These are phyloP conservation scores for Nemurella pictetii DNA, from an alignment of 2,888 invertebrate species.

Conservation along the genomic window DNA sequence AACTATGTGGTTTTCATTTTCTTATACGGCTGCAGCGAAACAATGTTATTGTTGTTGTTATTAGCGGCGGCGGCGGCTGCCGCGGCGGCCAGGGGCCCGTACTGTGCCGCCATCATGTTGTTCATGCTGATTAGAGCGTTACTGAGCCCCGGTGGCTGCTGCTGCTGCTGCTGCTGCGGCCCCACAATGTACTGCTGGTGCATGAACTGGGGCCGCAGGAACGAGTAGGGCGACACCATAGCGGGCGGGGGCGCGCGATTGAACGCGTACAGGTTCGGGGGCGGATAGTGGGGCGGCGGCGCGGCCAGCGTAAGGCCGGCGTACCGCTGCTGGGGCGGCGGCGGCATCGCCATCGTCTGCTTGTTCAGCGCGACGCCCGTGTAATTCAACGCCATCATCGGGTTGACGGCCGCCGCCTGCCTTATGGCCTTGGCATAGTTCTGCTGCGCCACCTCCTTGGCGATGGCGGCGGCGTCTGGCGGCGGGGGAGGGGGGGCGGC, in stretches of 20 bases:
- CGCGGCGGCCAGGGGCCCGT: slow-evolving; percentile 48
- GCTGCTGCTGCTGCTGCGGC: slow-evolving; percentile 42
- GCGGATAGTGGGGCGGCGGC: slow-evolving; percentile 41
- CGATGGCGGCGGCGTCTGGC: slow-evolving; percentile 59
- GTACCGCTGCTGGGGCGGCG: slow-evolving; percentile 44
- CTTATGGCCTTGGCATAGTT: slow-evolving; percentile 74
- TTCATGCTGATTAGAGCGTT: slow-evolving; percentile 43
- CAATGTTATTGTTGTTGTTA: slow-evolving; percentile 52
- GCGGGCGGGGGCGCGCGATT: slow-evolving; percentile 44
- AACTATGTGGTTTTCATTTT: slow-evolving; percentile 85
- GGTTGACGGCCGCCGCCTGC: slow-evolving; percentile 49
- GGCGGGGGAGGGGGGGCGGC: slow-evolving; percentile 50
- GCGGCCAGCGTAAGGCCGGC: slow-evolving; percentile 36
- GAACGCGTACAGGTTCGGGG: slow-evolving; percentile 39
- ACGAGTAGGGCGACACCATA: slow-evolving; percentile 53
- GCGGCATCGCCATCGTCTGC: slow-evolving; percentile 55
- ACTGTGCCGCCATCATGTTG: slow-evolving; percentile 45
- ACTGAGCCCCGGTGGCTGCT: slow-evolving; percentile 46
- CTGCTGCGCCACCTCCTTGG: slow-evolving; percentile 82
- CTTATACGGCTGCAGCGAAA: slow-evolving; percentile 81
- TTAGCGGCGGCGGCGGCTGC: slow-evolving; percentile 43
- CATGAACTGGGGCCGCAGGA: slow-evolving; percentile 52
- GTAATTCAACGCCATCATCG: slow-evolving; percentile 66
- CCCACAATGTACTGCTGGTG: slow-evolving; percentile 29
- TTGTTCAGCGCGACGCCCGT: slow-evolving; percentile 73